Percentiles rank a stretch among this genome's conserved stretches.
Conservation (phyloP, 2,113 vertebrate genomes). For the Bubo bubo region DNA sequence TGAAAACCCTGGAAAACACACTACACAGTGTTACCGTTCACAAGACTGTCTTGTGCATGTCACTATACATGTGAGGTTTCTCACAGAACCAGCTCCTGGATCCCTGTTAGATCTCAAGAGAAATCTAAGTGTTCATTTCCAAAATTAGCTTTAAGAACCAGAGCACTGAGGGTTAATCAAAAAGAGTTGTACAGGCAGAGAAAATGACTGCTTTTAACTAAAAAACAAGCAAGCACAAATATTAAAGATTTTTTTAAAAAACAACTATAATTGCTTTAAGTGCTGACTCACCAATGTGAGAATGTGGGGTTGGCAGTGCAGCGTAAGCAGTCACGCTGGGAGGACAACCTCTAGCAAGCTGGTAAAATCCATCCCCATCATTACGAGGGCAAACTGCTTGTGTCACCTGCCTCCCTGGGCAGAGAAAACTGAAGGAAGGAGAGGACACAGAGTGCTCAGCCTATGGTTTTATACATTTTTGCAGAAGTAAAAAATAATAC, state of each 20-base stretch:
- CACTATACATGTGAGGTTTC: not conserved
- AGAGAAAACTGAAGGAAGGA: not conserved
- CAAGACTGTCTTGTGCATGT: not conserved
- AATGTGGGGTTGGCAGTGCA: not conserved
- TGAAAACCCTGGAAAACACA: not conserved
- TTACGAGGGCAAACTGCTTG: fast-evolving
- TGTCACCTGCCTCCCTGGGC: not conserved
- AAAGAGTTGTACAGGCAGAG: not conserved
- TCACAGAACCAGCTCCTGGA: not conserved
- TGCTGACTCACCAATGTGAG: not conserved
- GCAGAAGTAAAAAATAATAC: not conserved
- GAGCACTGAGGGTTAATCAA: not conserved
- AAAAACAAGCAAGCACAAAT: not conserved
- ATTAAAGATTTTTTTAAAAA: not conserved
- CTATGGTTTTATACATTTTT: not conserved
- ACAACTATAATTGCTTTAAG: not conserved
- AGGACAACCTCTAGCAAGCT: not conserved
- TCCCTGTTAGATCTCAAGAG: not conserved
- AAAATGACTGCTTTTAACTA: not conserved
- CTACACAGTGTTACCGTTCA: not conserved
- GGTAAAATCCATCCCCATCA: not conserved
- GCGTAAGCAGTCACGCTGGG: fast-evolving
- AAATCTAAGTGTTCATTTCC: not conserved
- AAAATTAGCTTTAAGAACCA: not conserved
- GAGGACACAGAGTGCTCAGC: not conserved